A percentile compares a stretch with the other conserved stretches of the same genome.
Conservation (phyloP, 2,888 invertebrate genomes). For the Antitype chi region DNA sequence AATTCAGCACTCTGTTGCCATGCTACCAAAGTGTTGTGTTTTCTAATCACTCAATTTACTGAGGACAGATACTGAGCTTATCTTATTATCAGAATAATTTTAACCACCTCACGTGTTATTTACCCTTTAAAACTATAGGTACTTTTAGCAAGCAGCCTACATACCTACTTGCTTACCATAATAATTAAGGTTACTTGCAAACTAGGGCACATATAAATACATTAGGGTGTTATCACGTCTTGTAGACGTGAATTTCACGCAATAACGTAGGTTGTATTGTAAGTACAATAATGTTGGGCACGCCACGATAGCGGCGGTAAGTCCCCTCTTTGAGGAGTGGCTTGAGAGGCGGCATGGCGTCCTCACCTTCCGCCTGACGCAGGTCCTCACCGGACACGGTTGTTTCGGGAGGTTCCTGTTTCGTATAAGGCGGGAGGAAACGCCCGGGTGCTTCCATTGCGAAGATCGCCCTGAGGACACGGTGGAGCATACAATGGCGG, state of each 20-base stretch:
- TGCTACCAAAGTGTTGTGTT: background rate
- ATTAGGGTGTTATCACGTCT: conserved; percentile 34
- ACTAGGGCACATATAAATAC: conserved; percentile 39
- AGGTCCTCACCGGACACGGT: too few relatives aligned
- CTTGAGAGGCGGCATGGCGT: too few relatives aligned
- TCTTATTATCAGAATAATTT: conserved; percentile 6
- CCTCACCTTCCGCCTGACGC: too few relatives aligned
- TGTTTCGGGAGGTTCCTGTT: too few relatives aligned
- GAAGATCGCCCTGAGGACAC: too few relatives aligned
- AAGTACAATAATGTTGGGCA: too few relatives aligned
- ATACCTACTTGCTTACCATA: background rate
- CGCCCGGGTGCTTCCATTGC: too few relatives aligned
- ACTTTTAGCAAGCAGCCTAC: conserved; percentile 3
- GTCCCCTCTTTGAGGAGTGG: too few relatives aligned
- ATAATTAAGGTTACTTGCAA: conserved; percentile 24
- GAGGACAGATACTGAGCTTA: conserved; percentile 1
- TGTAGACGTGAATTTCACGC: conserved; percentile 21
- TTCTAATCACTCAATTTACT: conserved; percentile 5
- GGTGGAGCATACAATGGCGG: too few relatives aligned
- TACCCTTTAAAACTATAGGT: background rate
- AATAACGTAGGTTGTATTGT: conserved; percentile 2
- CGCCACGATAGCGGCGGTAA: too few relatives aligned
- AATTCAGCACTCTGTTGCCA: background rate
- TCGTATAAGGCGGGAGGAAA: too few relatives aligned
- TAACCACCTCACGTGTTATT: conserved; percentile 1